These are phyloP conservation scores for Hemistola chrysoprasaria DNA, from an alignment of 2,888 invertebrate species.

Conservation along the genomic window DNA sequence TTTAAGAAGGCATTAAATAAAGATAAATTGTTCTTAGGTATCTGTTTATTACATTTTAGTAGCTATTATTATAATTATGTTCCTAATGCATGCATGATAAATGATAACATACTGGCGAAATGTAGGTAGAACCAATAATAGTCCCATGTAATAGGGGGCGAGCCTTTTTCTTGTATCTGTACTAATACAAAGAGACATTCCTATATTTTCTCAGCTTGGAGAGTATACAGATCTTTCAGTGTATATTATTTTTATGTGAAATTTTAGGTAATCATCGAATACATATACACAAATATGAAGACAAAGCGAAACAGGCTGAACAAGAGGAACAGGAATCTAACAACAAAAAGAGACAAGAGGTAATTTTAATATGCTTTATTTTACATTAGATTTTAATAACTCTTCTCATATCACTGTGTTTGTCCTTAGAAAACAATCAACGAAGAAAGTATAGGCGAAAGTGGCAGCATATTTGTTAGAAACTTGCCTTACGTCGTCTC, in stretches of 20 bases:
- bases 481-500: slow-evolving; percentile 94
- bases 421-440: slow-evolving; percentile 67
- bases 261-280: slow-evolving; percentile 67
- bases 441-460: slow-evolving; percentile 92
- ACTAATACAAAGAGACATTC: no score
- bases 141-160: no score
- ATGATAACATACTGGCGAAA: no score
- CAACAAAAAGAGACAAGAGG: slow-evolving; percentile 62
- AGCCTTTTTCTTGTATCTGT: no score
- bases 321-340: slow-evolving; percentile 59
- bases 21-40: slow-evolving; percentile 93
- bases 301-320: slow-evolving; percentile 57
- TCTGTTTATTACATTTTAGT: slow-evolving; percentile 31
- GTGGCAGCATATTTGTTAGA: slow-evolving; percentile 95
- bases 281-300: slow-evolving; percentile 69
- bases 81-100: no score
- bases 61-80: neutral
- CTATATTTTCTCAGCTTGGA: no score
- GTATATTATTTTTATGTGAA: slow-evolving; percentile 2
- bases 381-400: no score
- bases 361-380: no score
- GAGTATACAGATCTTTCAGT: no score
- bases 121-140: no score
- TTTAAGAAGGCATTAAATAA: slow-evolving; percentile 90
- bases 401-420: no score